Evolutionary conservation across 2,113 vertebrate genomes (phyloP), one percentile per base, ranked within the genome.

Genomic region (Labeo catla): DNA sequence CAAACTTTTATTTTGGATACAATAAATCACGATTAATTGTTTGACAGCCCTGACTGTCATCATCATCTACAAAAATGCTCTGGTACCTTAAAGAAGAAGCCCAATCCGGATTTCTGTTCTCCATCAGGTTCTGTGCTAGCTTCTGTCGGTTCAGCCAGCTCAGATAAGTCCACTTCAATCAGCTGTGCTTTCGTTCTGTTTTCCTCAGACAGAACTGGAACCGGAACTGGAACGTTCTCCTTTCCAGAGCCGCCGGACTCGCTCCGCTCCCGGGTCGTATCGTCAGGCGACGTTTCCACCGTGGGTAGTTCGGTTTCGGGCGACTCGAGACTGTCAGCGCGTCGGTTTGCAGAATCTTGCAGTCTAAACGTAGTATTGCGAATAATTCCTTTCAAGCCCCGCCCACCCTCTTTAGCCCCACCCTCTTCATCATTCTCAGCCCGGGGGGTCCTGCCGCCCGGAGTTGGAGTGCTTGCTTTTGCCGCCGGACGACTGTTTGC

Each of bases 11-110:
- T 28, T 28, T 28, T 28, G 28, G 28, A 28, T 28, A 28, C 28
- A 28, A 28, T 28, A 28, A 28, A 28, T 28, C 28, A 28, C 28
- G 28, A 28, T 28, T 28, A 28, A 28, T 28, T 28, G 28, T 28
- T 1, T 28, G 28, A 28, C 28, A 28, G 28, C 28, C 28, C 28
- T 28, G 28, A 28, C 28, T 28, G 28, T 23, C 1, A n/a, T 63
- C n/a, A 28, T 63, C 3, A 23, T 23, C 4, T 68, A 3, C 16
- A 19, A 11, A 2, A 47, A 59, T 45, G 13, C 15, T 66, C 3
- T 21, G n/a, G 50, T 93, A 98, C 98, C 97, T 98, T 99, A 87
- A 98, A 99, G 94, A 99, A 99, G 94, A 98, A 99, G 3, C 97
- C 97, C 2, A 99, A 88, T 8, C 94, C 96, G 0, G 95, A 96